Evolutionary conservation across 2,888 invertebrate species (phyloP).

Genomic region (Stegophylla sp.): DNA sequence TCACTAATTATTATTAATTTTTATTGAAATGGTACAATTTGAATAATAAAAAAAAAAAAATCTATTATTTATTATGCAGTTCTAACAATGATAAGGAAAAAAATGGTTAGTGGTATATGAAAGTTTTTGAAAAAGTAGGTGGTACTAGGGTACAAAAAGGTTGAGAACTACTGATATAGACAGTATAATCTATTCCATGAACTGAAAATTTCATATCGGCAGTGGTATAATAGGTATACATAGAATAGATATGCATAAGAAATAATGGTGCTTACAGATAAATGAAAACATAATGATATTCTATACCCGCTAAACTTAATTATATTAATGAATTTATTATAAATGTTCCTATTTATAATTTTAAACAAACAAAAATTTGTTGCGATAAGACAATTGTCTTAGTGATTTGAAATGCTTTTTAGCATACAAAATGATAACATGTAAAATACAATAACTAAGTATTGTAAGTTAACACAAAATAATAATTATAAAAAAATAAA

Average conservation of each 20-base stretch:
- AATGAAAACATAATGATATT: background rate
- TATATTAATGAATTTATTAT: background rate
- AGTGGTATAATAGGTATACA: background rate
- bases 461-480: background rate
- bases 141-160: too few species aligned
- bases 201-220: background rate
- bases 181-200: too few species aligned
- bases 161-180: too few species aligned
- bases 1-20: too few species aligned
- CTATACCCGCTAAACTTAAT: background rate
- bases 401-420: background rate
- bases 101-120: too few species aligned
- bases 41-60: too few species aligned
- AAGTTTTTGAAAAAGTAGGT: too few species aligned
- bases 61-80: too few species aligned
- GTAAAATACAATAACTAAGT: too few species aligned
- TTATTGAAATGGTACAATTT: too few species aligned
- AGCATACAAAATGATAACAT: too few species aligned
- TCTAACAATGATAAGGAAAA: too few species aligned
- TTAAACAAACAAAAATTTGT: background rate
- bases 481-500: background rate
- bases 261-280: background rate
- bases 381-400: background rate
- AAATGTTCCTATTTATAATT: background rate
- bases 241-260: background rate